Evolutionary conservation across 92 coral and sea anemone genomes (phyloP).

Genomic region (Zoanthus gigantus): DNA sequence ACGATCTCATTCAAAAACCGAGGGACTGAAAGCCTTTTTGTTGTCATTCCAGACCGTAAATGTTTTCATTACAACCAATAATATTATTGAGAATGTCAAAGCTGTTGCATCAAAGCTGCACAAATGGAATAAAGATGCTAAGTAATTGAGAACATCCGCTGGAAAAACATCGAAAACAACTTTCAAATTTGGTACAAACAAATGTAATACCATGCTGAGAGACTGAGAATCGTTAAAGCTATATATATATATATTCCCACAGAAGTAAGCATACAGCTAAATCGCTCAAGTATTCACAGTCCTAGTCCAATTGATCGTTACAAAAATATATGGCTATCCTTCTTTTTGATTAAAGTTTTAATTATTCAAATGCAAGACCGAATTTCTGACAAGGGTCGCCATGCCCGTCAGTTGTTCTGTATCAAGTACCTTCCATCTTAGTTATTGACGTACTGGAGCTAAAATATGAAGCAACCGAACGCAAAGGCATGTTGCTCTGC

Average conservation of each 20-base stretch:
- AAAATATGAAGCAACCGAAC: constrained; percentile 51
- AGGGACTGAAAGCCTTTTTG: constrained; percentile 55
- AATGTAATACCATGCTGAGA: constrained; percentile 51
- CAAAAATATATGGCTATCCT: constrained; percentile 64
- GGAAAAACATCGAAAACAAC: constrained; percentile 38
- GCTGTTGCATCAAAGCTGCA: constrained; percentile 69
- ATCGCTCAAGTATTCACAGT: constrained; percentile 54
- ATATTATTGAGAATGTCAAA: constrained; percentile 63
- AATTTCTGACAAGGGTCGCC: constrained; percentile 44
- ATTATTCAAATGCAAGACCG: constrained; percentile 48
- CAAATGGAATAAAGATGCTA: constrained; percentile 64
- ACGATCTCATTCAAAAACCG: constrained; percentile 52
- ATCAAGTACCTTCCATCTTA: constrained; percentile 50
- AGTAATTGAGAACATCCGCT: constrained; percentile 47
- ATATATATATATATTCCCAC: constrained; percentile 14
- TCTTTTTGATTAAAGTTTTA: constrained; percentile 47
- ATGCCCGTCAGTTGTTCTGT: constrained; percentile 49
- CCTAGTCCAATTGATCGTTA: constrained; percentile 55
- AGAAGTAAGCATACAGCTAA: constrained; percentile 54
- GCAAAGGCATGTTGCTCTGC: constrained; percentile 45
- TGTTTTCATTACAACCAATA: constrained; percentile 56
- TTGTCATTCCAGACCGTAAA: constrained; percentile 52
- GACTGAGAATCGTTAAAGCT: constrained; percentile 50
- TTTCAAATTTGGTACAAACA: constrained; percentile 50
- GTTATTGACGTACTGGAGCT: constrained; percentile 49